These are phyloP conservation scores for Cyphomyrus plagiostoma DNA, from an alignment of 2,113 vertebrate genomes.

Conservation along the genomic window DNA sequence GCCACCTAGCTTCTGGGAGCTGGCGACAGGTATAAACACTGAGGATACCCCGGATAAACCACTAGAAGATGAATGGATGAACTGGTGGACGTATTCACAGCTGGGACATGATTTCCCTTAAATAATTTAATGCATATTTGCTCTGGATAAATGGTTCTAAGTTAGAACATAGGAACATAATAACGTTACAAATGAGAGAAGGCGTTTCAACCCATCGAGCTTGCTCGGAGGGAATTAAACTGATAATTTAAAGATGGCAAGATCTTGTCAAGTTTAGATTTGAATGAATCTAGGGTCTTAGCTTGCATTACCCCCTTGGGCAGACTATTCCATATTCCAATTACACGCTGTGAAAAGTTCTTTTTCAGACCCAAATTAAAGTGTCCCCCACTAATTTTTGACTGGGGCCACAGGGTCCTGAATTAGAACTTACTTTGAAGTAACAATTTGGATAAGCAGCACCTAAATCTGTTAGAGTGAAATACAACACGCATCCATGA, in stretches of 20 bases:
- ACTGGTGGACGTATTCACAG: background rate
- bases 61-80: background rate
- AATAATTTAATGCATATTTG: background rate
- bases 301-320: background rate
- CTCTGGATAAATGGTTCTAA: background rate
- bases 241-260: background rate
- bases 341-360: background rate
- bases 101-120: background rate
- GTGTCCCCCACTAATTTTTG: too few relatives aligned
- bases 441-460: too few relatives aligned
- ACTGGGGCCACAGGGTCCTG: too few relatives aligned
- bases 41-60: background rate
- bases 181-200: background rate
- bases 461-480: background rate
- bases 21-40: background rate
- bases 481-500: background rate
- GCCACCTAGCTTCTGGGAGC: constrained; percentile 5
- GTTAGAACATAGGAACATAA: background rate
- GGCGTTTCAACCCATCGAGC: background rate
- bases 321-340: background rate
- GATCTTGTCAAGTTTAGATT: background rate
- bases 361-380: too few relatives aligned
- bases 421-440: too few relatives aligned
- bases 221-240: background rate
- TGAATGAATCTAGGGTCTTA: background rate